Evolutionary conservation across 2,888 invertebrate genomes (phyloP), one percentile per base, ranked within the genome.

Genomic region (Synanthedon myopaeformis): DNA sequence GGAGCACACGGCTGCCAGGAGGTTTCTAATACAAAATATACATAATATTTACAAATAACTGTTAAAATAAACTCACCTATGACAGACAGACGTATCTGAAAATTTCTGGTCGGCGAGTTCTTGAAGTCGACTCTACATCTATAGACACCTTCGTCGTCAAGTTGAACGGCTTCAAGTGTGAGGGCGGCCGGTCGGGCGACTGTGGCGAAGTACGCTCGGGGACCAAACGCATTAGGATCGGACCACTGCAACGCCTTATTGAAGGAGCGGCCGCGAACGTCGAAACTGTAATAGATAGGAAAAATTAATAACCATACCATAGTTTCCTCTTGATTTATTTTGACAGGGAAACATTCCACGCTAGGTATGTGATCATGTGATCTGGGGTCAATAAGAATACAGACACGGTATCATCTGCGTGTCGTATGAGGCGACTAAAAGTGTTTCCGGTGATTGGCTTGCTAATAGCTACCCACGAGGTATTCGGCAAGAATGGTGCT

Each of bases 91-190:
- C 95, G 93, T 82, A 96, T 94, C 70, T 94, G 93, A 77, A 95
- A 94, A 82, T 95, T 96, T 63, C 95, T 90, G 41, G 96, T 96
- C 48, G 96, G 95, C 4, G 95, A 94, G 72, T 94, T 95, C 68
- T 93, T 92, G 80, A 96, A 96, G 85, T 96, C 96, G 51, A 96
- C 96, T 56, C 96, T 89, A 79, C 96, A 96, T 62, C 96, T 89
- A 82, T 96, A 96, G 54, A 90, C 85, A 54, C 96, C 96, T 69
- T 96, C 96, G 69, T 96, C 96, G 68, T 94, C 93, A 59, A 95
- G 84, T 69, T 94, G 93, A 51, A 96, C 94, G 53, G 94, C 93
- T 70, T 95, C 94, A 55, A 96, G 91, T 53, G 94, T 93, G 61
- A 96, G 88, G 8, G 93, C 90, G 14, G 96, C 95, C 50, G 96